A percentile compares a stretch with the other conserved stretches of the same genome.
phyloP scores from a whole-genome alignment of 2,113 vertebrate species.

The Carassius gibelio region DNA sequence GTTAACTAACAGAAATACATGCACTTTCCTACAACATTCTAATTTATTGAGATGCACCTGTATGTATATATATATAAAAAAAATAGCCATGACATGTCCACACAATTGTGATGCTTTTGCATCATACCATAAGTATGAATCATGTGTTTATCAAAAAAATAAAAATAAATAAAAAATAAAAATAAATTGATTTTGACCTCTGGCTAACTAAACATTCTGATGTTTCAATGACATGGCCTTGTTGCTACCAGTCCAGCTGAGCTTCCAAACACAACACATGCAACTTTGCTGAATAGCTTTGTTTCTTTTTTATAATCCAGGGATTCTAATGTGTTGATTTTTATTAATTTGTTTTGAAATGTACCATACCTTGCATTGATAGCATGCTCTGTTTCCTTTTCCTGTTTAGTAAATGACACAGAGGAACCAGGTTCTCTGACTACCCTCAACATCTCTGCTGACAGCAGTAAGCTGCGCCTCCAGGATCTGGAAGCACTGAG shows the following conservation, averaged over 20 bases:
- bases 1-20: no score
- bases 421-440: constrained; percentile 80
- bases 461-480: constrained; percentile 79
- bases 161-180: no score
- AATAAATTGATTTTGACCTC: not conserved
- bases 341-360: not conserved
- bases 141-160: not conserved
- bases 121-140: no score
- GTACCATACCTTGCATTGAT: not conserved
- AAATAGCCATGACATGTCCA: not conserved
- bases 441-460: constrained; percentile 76
- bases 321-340: no score
- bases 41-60: no score
- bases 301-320: not conserved
- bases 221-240: constrained; percentile 35
- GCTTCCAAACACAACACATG: not conserved
- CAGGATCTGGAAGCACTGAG: constrained; percentile 81
- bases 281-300: not conserved
- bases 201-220: constrained; percentile 26
- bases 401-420: constrained; percentile 86
- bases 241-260: constrained; percentile 8
- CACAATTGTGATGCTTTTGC: not conserved
- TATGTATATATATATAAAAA: no score
- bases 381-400: not conserved
- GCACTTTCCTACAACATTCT: no score